Base-by-base conservation (phyloP, 2,113 vertebrate genomes). In the Psammodynastes pulverulentus region DNA sequence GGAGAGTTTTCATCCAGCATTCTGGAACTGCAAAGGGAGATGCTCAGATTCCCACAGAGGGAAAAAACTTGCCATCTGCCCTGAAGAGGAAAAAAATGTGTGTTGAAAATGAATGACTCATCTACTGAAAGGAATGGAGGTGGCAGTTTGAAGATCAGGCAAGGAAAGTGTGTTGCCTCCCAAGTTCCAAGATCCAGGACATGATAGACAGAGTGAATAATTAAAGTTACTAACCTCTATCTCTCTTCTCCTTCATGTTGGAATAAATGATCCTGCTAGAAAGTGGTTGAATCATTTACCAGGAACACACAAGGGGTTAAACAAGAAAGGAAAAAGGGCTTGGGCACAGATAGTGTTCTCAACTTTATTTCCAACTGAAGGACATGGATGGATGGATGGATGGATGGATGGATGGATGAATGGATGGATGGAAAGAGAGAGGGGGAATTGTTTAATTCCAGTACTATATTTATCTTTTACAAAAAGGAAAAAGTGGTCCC, bases 331-430 rank as follows among this genome's bases (percentile, higher is more conserved):
- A 79, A 79, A 39, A 79, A 9, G 34, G 7, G 6, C 15, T 39
- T 79, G 67, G 39, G 34, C 5, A 79, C 67, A 79, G 34, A 3
- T 39, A 21, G n/a, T 79, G 34, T 39, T 39, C 5, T 15, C 29
- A 17, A 29, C 3, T 29, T 15, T 34, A 67, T 67, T 67, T 67
- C 62, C 29, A 67, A 67, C 29, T 1, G 62, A 67, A 13, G 2
- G 29, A 2, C 62, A 67, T 34, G 29, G 62, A 29, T 15, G 13
- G 13, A 51, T 51, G 62, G 5, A 67, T 6, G 62, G 9, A 34
- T 0, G 12, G 58, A 58, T 0, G 24, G 24, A 58, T 3, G 9
- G 2, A 26, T 2, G 6, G 24, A 58, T 3, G 9, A 1, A 26
- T 2, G 6, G 21, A 23, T 23, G 5, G 23, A 58, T 0, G 1